These are phyloP conservation scores for Notolabrus celidotus DNA, from an alignment of 2,797 vertebrate genomes.

Conservation along the genomic window DNA sequence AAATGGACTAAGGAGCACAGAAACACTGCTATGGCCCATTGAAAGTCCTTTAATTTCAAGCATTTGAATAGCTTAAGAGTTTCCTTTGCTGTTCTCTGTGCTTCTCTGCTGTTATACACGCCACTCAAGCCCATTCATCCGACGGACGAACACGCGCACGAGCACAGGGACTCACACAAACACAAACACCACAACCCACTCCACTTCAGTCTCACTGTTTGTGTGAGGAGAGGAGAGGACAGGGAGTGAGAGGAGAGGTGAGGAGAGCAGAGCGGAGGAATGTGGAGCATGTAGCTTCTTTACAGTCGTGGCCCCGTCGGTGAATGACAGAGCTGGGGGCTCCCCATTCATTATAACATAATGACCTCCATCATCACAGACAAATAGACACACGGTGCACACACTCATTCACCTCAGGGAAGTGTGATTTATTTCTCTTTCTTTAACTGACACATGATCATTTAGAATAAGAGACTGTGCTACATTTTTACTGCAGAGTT, in stretches of 20 bases:
- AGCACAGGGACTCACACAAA: slow-evolving; percentile 60
- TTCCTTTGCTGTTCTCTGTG: slow-evolving; percentile 40
- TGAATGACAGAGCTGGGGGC: slow-evolving; percentile 68
- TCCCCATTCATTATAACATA: slow-evolving; percentile 68
- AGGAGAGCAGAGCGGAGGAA: slow-evolving; percentile 76
- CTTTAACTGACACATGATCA: not conserved
- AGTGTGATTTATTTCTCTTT: not conserved
- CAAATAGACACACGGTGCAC: slow-evolving; percentile 55
- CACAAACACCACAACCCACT: slow-evolving; percentile 60
- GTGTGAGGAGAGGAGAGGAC: slow-evolving; percentile 55
- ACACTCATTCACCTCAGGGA: slow-evolving; percentile 59
- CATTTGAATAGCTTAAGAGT: slow-evolving; percentile 42
- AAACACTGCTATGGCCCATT: slow-evolving; percentile 27
- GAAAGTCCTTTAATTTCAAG: slow-evolving; percentile 51
- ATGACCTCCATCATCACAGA: slow-evolving; percentile 64
- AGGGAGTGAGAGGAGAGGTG: slow-evolving; percentile 24
- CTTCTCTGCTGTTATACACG: slow-evolving; percentile 51
- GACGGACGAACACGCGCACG: slow-evolving; percentile 45
- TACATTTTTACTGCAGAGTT: slow-evolving; percentile 2
- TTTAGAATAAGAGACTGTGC: slow-evolving; percentile 33
- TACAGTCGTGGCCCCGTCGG: slow-evolving; percentile 62
- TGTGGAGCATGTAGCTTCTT: slow-evolving; percentile 76
- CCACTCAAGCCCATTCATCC: slow-evolving; percentile 60
- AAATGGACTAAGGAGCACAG: slow-evolving; percentile 32
- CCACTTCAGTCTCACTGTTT: slow-evolving; percentile 50